Percentiles rank a stretch among this genome's conserved stretches.
Evolutionary conservation across 2,888 invertebrate species (phyloP).

Genomic region (Drosophila ustulata): DNA sequence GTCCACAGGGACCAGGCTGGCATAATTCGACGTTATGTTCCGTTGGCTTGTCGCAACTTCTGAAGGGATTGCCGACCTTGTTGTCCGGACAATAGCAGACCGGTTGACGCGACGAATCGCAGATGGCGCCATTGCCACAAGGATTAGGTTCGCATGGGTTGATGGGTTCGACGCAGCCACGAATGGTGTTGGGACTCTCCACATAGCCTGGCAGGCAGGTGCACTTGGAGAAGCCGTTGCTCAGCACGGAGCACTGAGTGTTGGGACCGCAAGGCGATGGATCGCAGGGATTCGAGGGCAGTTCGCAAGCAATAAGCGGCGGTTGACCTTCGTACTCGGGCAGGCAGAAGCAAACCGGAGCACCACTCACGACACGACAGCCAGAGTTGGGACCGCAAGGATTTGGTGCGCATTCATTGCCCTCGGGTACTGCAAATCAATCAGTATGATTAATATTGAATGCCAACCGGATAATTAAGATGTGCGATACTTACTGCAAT

Average conservation of each 20-base stretch:
- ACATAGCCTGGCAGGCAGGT: conserved; percentile 93
- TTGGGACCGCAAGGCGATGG: conserved; percentile 95
- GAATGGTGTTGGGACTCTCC: conserved; percentile 94
- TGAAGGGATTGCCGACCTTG: conserved; percentile 93
- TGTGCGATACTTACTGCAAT: conserved; percentile 91
- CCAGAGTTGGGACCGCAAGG: conserved; percentile 94
- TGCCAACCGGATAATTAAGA: not conserved
- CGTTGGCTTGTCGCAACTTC: conserved; percentile 88
- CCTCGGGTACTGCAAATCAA: conserved; percentile 91
- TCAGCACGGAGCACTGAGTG: conserved; percentile 91
- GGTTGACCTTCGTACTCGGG: conserved; percentile 95
- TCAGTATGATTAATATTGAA: not conserved
- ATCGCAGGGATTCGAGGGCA: conserved; percentile 92
- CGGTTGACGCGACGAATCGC: conserved; percentile 91
- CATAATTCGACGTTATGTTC: conserved; percentile 89
- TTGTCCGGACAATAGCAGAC: conserved; percentile 95
- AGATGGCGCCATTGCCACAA: conserved; percentile 91
- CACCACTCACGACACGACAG: conserved; percentile 90
- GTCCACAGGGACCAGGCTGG: conserved; percentile 93
- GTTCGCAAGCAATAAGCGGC: conserved; percentile 89
- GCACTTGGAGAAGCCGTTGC: conserved; percentile 94
- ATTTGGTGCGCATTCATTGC: conserved; percentile 92
- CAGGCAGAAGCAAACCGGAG: conserved; percentile 94
- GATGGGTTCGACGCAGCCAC: conserved; percentile 92
- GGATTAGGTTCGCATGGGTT: conserved; percentile 94